phyloP scores from a whole-genome alignment of 2,888 invertebrate genomes.

The Charanyca ferruginea region DNA sequence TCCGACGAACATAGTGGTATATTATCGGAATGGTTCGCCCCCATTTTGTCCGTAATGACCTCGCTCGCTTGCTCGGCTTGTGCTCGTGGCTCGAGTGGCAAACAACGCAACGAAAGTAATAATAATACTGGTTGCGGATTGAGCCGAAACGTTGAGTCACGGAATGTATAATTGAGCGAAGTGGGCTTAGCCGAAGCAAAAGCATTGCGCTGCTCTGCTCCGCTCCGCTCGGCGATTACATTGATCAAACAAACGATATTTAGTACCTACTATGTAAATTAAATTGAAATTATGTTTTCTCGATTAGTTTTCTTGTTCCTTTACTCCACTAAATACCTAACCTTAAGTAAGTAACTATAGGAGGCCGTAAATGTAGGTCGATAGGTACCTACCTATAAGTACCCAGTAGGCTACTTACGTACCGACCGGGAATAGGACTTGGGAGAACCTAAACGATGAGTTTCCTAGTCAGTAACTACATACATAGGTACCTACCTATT shows the following conservation, averaged over 20 bases:
- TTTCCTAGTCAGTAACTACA: too few relatives aligned
- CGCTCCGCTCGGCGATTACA: conserved; percentile 31
- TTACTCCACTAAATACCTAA: too few relatives aligned
- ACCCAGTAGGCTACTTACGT: too few relatives aligned
- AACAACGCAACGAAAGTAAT: conserved; percentile 64
- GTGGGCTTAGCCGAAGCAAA: conserved; percentile 46
- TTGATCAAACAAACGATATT: conserved; percentile 18
- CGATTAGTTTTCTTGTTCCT: too few relatives aligned
- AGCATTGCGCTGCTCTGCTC: conserved; percentile 28
- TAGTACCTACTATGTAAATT: neutral
- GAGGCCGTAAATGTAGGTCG: too few relatives aligned
- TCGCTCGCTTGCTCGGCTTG: conserved; percentile 65
- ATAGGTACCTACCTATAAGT: too few relatives aligned
- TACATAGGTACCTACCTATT: too few relatives aligned
- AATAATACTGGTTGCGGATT: conserved; percentile 69
- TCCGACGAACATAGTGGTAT: conserved; percentile 66
- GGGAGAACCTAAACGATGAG: too few relatives aligned
- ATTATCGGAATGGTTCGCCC: conserved; percentile 77
- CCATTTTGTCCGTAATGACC: conserved; percentile 75
- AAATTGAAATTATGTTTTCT: conserved; percentile 9
- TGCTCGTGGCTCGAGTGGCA: conserved; percentile 64
- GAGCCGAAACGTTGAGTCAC: conserved; percentile 57
- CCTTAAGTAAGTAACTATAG: too few relatives aligned
- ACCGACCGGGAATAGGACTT: too few relatives aligned
- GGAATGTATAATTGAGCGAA: conserved; percentile 48